These are phyloP conservation scores for Cephus runcator DNA, from an alignment of 2,888 invertebrate species.

Conservation along the genomic window DNA sequence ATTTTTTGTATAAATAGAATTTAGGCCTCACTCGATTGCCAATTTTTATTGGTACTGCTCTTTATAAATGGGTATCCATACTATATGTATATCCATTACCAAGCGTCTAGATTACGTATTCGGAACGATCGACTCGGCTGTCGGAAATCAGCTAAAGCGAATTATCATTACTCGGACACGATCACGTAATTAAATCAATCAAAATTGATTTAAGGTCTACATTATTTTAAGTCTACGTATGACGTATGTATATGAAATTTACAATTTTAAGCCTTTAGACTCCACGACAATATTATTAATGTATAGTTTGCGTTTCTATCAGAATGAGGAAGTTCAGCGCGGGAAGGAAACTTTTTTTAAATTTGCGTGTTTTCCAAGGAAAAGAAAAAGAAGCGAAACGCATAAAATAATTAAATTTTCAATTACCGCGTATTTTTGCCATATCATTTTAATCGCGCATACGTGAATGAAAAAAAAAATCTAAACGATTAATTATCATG, in stretches of 20 bases:
- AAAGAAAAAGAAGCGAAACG: neutral
- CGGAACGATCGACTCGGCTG: neutral
- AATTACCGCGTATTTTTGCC: neutral
- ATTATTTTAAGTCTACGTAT: conserved; percentile 38
- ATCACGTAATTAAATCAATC: conserved; percentile 49
- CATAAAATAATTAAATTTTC: neutral
- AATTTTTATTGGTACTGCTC: neutral
- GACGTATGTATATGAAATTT: conserved; percentile 34
- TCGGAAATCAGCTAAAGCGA: neutral
- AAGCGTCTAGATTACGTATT: neutral
- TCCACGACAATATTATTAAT: neutral
- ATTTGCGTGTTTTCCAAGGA: neutral
- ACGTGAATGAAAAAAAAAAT: neutral
- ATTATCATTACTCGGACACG: conserved; percentile 1
- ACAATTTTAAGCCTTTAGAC: conserved; percentile 9
- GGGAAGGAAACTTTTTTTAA: neutral
- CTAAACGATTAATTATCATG: neutral
- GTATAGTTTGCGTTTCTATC: neutral
- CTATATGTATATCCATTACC: neutral
- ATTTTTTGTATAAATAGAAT: neutral
- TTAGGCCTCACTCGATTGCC: neutral
- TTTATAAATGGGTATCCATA: neutral
- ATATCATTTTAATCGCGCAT: neutral
- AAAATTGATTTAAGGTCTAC: conserved; percentile 55
- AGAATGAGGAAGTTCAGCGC: neutral